Conservation (phyloP, 1,140 invertebrate genomes). For the Drosophila virilis region DNA sequence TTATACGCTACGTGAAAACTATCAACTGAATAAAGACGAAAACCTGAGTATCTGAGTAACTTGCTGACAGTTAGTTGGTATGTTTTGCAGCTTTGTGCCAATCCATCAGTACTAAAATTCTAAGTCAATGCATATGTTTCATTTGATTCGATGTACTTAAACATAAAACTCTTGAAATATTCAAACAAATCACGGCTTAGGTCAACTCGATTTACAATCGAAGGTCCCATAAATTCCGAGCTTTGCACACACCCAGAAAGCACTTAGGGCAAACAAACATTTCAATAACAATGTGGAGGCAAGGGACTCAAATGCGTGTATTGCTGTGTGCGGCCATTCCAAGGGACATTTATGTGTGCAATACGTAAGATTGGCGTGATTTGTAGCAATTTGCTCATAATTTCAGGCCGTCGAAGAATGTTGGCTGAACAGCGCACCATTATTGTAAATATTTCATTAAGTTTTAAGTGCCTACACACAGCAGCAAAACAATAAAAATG, state of each 20-base stretch:
- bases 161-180: conserved; percentile 14
- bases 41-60: too few species aligned
- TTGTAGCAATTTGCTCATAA: conserved; percentile 74
- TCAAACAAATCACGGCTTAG: conserved; percentile 33
- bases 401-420: conserved; percentile 41
- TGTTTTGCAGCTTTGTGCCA: not conserved
- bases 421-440: conserved; percentile 66
- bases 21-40: too few species aligned
- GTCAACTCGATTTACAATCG: conserved; percentile 38
- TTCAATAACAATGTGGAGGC: conserved; percentile 31
- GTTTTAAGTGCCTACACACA: conserved; percentile 74
- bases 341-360: conserved; percentile 60
- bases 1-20: too few species aligned
- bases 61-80: too few species aligned
- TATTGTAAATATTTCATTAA: conserved; percentile 82
- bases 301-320: conserved; percentile 20
- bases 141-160: not conserved
- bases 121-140: conserved; percentile 32
- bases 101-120: not conserved
- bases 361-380: conserved; percentile 68
- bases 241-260: conserved; percentile 24
- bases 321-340: not conserved
- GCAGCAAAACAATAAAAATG: conserved; percentile 73
- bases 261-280: conserved; percentile 33
- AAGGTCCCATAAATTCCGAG: conserved; percentile 29